These are phyloP conservation scores for Tylochromis polylepis DNA, from an alignment of 2,113 vertebrate genomes.

Conservation along the genomic window DNA sequence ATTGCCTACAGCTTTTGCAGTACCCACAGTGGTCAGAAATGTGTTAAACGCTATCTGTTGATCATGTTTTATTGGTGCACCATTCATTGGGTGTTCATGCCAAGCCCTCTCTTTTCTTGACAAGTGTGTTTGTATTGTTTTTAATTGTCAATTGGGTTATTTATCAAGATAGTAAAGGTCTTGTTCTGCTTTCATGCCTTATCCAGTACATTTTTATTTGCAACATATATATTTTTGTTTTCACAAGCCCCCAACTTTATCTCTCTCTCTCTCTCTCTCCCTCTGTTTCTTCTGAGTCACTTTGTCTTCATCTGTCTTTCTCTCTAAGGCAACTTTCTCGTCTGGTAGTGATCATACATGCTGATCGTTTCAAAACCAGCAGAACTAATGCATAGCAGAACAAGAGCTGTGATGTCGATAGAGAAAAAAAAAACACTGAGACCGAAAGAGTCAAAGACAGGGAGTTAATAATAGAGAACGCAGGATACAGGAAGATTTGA, in stretches of 20 bases:
- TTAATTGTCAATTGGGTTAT: background rate
- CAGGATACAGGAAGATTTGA: slow-evolving; percentile 7
- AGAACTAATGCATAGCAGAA: slow-evolving; percentile 73
- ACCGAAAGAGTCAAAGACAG: background rate
- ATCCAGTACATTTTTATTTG: background rate
- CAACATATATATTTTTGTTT: background rate
- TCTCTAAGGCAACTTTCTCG: slow-evolving; percentile 25
- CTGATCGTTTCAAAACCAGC: slow-evolving; percentile 67
- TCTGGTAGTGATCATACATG: slow-evolving; percentile 68
- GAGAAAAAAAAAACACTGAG: background rate
- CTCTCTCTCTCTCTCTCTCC: background rate
- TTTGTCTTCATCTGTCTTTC: slow-evolving; percentile 2
- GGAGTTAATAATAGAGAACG: slow-evolving; percentile 41
- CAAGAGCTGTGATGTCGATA: slow-evolving; percentile 36
- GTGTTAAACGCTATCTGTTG: background rate
- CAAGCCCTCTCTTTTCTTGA: background rate
- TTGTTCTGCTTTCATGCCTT: background rate
- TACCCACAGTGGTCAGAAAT: background rate
- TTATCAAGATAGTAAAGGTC: background rate
- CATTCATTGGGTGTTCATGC: background rate
- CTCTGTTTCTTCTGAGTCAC: background rate
- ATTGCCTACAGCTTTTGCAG: background rate
- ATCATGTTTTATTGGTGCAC: background rate
- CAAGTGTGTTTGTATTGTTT: background rate
- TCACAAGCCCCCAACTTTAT: background rate